Percentiles rank a stretch among this genome's conserved stretches.
phyloP scores from a whole-genome alignment of 2,113 vertebrate genomes.

The Phyllostomus hastatus region DNA sequence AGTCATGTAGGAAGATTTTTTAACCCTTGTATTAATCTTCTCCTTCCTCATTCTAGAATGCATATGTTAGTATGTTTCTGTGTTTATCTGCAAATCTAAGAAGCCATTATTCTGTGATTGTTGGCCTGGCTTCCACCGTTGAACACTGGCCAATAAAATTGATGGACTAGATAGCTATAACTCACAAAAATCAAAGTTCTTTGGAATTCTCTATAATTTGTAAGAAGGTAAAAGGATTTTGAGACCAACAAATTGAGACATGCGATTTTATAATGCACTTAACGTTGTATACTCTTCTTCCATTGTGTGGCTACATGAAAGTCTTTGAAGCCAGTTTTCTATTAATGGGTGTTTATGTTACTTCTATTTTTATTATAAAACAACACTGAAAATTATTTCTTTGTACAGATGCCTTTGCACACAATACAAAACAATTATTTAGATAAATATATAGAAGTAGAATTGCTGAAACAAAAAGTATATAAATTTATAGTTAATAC shows the following conservation, averaged over 20 bases:
- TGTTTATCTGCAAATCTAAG: neutral
- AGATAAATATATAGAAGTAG: neutral
- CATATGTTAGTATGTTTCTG: neutral
- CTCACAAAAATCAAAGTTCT: neutral
- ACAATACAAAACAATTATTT: neutral
- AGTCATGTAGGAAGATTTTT: neutral
- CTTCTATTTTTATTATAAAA: neutral
- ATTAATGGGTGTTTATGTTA: neutral
- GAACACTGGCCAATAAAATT: neutral
- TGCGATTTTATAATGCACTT: neutral
- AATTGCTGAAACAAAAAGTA: neutral
- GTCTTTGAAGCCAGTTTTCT: neutral
- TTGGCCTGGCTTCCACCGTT: neutral
- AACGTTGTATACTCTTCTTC: neutral
- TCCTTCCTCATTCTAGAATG: neutral
- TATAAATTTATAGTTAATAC: neutral
- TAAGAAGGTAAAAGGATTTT: neutral
- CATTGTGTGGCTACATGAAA: neutral
- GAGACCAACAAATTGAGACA: neutral
- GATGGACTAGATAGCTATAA: neutral
- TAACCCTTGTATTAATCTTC: neutral
- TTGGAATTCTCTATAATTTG: neutral
- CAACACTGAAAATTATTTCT: neutral
- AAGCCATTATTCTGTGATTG: neutral
- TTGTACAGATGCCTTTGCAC: neutral